A percentile compares a stretch with the other conserved stretches of the same genome.
phyloP scores from a whole-genome alignment of 2,113 vertebrate genomes.

The Rallus limicola region DNA sequence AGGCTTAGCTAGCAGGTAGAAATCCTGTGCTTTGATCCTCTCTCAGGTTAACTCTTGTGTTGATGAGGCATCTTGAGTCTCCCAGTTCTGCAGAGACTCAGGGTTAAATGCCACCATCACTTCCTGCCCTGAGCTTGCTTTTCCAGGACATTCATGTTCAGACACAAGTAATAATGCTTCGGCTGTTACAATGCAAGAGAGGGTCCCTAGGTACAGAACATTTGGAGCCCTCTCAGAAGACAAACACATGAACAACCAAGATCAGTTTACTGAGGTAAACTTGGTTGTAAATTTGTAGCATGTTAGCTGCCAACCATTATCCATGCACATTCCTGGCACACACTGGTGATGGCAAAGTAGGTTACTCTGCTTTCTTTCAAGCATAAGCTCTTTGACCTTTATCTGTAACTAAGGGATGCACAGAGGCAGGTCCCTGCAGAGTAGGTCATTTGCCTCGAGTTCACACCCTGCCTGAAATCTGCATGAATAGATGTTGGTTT shows the following conservation, averaged over 20 bases:
- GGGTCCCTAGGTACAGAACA: neutral
- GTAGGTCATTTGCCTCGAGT: neutral
- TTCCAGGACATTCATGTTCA: neutral
- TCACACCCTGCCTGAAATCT: neutral
- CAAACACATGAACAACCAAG: neutral
- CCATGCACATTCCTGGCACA: neutral
- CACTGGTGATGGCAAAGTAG: neutral
- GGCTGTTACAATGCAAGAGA: neutral
- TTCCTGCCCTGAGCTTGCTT: neutral
- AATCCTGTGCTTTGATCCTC: accelerated
- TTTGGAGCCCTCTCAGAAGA: neutral
- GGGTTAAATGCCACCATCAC: neutral
- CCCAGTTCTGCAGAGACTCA: neutral
- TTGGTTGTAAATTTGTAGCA: neutral
- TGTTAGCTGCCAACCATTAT: neutral
- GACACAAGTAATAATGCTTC: neutral
- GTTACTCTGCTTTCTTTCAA: neutral
- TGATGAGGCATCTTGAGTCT: neutral
- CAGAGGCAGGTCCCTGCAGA: neutral
- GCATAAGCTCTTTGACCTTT: neutral
- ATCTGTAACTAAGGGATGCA: neutral
- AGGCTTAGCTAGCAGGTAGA: neutral
- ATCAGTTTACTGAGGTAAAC: neutral
- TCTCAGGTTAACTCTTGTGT: neutral
- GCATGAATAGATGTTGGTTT: neutral